A percentile compares a stretch with the other conserved stretches of the same genome.
Conservation (phyloP, 2,113 vertebrate genomes). For the Pardalotus punctatus region DNA sequence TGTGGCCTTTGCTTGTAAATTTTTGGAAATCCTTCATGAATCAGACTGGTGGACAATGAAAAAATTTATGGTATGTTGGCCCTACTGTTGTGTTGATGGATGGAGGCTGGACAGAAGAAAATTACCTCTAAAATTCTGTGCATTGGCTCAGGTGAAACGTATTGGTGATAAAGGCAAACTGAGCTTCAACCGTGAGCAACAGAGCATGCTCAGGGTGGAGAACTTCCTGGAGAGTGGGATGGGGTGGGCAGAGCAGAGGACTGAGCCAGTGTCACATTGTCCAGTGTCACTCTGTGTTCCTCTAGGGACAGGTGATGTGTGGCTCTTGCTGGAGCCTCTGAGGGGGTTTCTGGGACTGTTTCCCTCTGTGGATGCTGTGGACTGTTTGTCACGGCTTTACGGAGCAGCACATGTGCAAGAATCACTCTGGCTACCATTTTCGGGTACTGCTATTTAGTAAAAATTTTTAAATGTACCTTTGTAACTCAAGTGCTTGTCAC, state of each 20-base stretch:
- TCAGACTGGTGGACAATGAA: neutral
- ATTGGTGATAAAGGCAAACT: neutral
- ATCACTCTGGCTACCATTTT: neutral
- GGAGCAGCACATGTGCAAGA: neutral
- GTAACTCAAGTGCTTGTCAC: neutral
- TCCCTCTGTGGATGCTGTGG: neutral
- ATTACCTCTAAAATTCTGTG: neutral
- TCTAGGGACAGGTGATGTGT: neutral
- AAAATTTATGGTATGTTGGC: neutral
- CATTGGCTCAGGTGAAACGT: neutral
- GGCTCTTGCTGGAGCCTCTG: neutral
- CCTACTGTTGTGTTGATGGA: neutral
- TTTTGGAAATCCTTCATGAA: neutral
- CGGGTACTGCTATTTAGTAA: neutral
- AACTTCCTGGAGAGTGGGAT: neutral
- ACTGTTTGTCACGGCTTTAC: neutral
- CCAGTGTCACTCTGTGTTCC: neutral
- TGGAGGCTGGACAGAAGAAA: neutral
- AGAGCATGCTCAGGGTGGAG: neutral
- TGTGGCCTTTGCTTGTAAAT: neutral
- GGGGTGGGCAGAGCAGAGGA: neutral
- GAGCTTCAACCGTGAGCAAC: neutral
- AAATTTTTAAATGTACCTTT: neutral
- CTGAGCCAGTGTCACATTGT: neutral
- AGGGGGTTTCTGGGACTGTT: neutral